phyloP scores from a whole-genome alignment of 2,797 vertebrate genomes.

The Thunnus albacares region DNA sequence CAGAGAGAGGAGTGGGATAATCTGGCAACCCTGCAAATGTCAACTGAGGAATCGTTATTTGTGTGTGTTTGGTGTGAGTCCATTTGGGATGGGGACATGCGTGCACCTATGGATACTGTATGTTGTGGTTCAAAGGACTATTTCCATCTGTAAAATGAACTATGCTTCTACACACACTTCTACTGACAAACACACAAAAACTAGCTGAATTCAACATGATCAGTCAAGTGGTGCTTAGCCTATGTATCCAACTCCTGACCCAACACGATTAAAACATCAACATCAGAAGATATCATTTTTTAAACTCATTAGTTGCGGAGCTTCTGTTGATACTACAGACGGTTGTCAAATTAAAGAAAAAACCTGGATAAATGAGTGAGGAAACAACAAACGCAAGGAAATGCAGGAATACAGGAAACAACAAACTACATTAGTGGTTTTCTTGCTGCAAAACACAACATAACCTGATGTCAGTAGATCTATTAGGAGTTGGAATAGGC shows the following conservation, averaged over 20 bases:
- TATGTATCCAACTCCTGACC: slow-evolving; percentile 28
- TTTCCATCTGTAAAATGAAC: slow-evolving; percentile 28
- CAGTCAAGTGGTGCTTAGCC: slow-evolving; percentile 13
- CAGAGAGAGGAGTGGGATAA: slow-evolving; percentile 59
- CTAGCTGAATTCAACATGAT: slow-evolving; percentile 22
- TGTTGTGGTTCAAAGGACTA: slow-evolving; percentile 12
- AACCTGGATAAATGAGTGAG: too few relatives aligned
- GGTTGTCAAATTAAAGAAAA: slow-evolving; percentile 4
- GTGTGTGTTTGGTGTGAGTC: slow-evolving; percentile 11
- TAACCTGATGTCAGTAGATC: background rate
- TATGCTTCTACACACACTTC: background rate
- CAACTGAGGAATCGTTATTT: slow-evolving; percentile 27
- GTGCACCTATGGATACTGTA: background rate
- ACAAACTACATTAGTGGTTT: background rate
- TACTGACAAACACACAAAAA: background rate
- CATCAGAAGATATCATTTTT: too few relatives aligned
- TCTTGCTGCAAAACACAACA: background rate
- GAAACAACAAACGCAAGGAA: too few relatives aligned
- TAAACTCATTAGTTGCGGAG: background rate
- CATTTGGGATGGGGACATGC: background rate
- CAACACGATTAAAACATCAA: too few relatives aligned
- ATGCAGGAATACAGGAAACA: too few relatives aligned
- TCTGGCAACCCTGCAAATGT: slow-evolving; percentile 62
- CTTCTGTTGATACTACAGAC: background rate
- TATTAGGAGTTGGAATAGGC: background rate